A percentile compares a stretch with the other conserved stretches of the same genome.
These are phyloP conservation scores for Anarhynchus alexandrinus DNA, from an alignment of 2,113 vertebrate species.

Conservation along the genomic window DNA sequence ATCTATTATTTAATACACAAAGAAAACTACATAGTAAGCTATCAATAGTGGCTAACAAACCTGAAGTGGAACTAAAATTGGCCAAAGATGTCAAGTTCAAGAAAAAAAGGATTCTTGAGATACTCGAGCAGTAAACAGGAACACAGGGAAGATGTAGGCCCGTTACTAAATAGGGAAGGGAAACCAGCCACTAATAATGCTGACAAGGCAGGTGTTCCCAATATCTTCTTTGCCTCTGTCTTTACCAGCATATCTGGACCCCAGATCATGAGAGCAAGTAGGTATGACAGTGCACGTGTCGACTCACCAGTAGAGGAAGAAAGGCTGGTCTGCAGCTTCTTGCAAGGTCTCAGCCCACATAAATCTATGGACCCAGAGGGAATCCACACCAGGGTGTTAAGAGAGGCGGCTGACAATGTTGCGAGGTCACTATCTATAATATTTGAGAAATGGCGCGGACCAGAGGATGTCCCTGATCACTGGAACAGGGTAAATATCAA, in stretches of 20 bases:
- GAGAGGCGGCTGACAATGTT: background rate
- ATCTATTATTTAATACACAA: background rate
- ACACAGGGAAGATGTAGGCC: background rate
- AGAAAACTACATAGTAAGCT: background rate
- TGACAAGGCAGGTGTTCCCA: background rate
- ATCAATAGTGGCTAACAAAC: background rate
- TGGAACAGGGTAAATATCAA: background rate
- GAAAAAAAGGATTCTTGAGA: background rate
- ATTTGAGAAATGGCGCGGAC: background rate
- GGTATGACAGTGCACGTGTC: background rate
- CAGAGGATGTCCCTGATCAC: background rate
- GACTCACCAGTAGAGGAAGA: background rate
- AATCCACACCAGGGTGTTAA: background rate
- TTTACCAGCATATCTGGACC: background rate
- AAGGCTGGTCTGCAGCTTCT: background rate
- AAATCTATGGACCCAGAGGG: background rate
- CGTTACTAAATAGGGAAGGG: background rate
- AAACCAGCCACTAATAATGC: background rate
- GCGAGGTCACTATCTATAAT: background rate
- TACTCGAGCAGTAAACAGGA: background rate
- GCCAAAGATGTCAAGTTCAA: background rate
- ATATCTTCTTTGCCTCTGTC: background rate
- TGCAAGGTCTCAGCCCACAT: background rate
- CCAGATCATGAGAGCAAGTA: background rate
- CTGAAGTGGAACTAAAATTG: background rate